These are phyloP conservation scores for Polypedilum pembai DNA, from an alignment of 1,140 invertebrate species.

Conservation along the genomic window DNA sequence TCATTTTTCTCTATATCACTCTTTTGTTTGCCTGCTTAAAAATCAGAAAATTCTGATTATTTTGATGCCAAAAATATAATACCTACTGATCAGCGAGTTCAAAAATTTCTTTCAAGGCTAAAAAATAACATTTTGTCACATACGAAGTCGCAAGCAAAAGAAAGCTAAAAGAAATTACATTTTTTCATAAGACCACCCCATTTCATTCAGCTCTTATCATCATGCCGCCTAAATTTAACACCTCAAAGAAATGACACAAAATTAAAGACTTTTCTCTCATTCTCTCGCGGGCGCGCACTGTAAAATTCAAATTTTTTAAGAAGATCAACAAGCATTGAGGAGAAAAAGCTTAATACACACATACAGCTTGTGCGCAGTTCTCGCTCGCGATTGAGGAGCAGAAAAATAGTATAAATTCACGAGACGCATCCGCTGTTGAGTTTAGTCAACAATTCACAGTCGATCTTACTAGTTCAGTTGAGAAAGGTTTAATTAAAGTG, in stretches of 20 bases:
- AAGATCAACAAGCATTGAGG: slow-evolving; percentile 5
- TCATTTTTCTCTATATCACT: too few relatives aligned
- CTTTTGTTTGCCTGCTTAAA: not conserved
- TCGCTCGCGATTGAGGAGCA: not conserved
- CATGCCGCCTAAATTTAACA: not conserved
- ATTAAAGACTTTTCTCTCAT: not conserved
- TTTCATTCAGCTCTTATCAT: not conserved
- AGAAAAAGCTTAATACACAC: not conserved
- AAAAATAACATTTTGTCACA: not conserved
- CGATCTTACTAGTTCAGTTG: not conserved
- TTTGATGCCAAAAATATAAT: not conserved
- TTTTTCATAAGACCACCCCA: not conserved
- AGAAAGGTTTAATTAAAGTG: not conserved
- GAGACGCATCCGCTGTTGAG: not conserved
- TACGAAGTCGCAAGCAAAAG: not conserved
- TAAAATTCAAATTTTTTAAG: slow-evolving; percentile 7
- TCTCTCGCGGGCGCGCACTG: not conserved
- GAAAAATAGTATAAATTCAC: slow-evolving; percentile 26
- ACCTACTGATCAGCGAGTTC: not conserved
- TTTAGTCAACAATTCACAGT: not conserved
- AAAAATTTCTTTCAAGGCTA: not conserved
- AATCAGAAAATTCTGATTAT: not conserved
- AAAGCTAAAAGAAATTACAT: not conserved
- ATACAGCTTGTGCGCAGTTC: not conserved
- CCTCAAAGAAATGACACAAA: not conserved